phyloP scores from a whole-genome alignment of 2,113 vertebrate genomes.

The Circaetus cinerascens region DNA sequence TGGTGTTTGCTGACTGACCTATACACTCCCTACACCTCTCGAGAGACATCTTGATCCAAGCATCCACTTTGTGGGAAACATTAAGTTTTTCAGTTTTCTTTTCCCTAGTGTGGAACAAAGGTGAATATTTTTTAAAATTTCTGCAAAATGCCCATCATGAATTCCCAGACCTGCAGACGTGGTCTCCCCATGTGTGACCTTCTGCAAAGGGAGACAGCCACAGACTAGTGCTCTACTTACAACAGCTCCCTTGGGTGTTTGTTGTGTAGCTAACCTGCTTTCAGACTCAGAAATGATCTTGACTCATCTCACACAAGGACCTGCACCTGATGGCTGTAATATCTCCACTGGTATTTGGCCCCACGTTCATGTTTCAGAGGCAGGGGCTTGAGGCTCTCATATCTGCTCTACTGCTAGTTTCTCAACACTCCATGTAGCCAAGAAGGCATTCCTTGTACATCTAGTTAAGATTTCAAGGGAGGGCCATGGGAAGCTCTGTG shows the following conservation, averaged over 20 bases:
- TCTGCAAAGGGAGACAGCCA: neutral
- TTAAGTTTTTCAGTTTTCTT: neutral
- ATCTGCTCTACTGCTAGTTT: neutral
- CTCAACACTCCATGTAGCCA: neutral
- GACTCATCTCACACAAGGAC: neutral
- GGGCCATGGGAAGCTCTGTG: neutral
- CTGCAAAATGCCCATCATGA: neutral
- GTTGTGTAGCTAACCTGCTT: neutral
- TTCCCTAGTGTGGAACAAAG: neutral
- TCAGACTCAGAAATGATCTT: neutral
- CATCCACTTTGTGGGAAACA: neutral
- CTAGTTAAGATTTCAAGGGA: neutral
- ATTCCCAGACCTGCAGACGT: neutral
- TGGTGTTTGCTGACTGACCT: neutral
- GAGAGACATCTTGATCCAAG: neutral
- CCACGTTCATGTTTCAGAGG: neutral
- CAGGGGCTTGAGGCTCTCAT: neutral
- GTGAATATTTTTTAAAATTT: neutral
- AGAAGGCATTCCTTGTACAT: neutral
- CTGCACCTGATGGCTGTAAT: neutral
- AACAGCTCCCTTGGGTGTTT: neutral
- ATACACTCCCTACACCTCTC: neutral
- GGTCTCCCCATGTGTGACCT: neutral
- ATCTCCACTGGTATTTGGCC: neutral
- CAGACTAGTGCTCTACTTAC: neutral